These are phyloP conservation scores for Odontomyia ornata DNA, from an alignment of 2,888 invertebrate species.

Conservation along the genomic window DNA sequence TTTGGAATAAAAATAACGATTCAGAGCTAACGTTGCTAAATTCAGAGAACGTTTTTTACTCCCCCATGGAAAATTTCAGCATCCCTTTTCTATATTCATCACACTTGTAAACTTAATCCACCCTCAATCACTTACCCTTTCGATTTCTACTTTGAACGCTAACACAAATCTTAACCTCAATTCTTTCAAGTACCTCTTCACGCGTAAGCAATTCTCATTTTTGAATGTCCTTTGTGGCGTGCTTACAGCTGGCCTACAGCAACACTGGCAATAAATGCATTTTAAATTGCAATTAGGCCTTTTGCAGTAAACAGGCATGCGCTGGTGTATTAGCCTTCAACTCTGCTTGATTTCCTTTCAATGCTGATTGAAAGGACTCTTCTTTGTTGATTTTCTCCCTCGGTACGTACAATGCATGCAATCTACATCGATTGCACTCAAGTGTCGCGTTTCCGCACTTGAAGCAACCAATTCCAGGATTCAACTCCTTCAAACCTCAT, in stretches of 20 bases:
- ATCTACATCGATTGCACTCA: constrained; percentile 27
- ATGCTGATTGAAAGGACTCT: not conserved
- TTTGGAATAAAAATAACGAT: too few species aligned
- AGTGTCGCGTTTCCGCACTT: constrained; percentile 37
- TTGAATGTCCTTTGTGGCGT: constrained; percentile 18
- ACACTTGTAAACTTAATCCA: not conserved
- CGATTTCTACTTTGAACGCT: not conserved
- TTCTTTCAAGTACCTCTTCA: constrained; percentile 23
- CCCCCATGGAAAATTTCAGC: too few species aligned
- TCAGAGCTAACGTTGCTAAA: too few species aligned
- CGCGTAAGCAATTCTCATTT: constrained; percentile 3
- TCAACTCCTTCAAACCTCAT: too few species aligned
- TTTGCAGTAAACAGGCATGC: constrained; percentile 21
- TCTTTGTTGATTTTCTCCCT: constrained; percentile 2
- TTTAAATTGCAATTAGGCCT: constrained; percentile 22
- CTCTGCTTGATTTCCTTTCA: not conserved
- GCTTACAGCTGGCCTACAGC: constrained; percentile 15
- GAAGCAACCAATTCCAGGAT: constrained; percentile 1
- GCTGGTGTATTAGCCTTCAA: constrained; percentile 15
- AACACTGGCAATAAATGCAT: constrained; percentile 21
- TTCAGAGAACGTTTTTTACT: too few species aligned
- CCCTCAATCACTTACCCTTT: constrained; percentile 5
- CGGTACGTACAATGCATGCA: constrained; percentile 5
- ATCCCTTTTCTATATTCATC: not conserved
- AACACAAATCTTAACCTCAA: constrained; percentile 24